These are phyloP conservation scores for Chiloscyllium punctatum DNA, from an alignment of 2,797 vertebrate species.

Conservation along the genomic window DNA sequence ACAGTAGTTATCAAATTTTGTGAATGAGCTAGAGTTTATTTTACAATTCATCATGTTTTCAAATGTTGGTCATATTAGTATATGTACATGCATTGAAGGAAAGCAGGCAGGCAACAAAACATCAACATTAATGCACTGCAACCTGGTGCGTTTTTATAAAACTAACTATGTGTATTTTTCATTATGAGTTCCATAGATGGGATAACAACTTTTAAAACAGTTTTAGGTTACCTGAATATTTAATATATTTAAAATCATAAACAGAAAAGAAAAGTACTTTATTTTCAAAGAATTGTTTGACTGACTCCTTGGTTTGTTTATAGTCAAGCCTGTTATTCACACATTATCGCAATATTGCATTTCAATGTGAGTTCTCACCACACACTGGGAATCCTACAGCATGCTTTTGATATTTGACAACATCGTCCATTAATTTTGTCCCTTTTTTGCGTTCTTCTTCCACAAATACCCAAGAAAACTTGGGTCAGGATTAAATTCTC, in stretches of 20 bases:
- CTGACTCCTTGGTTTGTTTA: neutral
- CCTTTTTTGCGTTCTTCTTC: neutral
- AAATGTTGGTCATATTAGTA: neutral
- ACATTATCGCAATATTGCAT: neutral
- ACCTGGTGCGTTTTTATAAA: neutral
- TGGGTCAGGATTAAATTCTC: too few relatives aligned
- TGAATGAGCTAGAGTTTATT: neutral
- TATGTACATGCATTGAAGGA: neutral
- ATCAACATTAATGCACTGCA: neutral
- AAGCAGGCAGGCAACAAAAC: neutral
- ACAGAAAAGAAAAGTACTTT: neutral
- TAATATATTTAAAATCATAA: neutral
- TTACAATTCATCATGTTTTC: neutral
- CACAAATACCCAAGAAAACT: neutral
- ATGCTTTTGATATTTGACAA: neutral
- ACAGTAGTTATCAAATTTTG: neutral
- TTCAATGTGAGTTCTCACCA: neutral
- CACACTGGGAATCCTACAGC: neutral
- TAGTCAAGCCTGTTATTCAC: too few relatives aligned
- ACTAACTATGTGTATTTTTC: neutral
- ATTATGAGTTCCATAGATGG: neutral
- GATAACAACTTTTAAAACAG: neutral
- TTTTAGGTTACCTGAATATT: neutral
- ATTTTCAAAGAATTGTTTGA: neutral
- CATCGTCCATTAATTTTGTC: neutral